Evolutionary conservation across 1,140 invertebrate genomes (phyloP), one percentile per base, ranked within the genome.

Genomic region (Meloidogyne floridensis): DNA sequence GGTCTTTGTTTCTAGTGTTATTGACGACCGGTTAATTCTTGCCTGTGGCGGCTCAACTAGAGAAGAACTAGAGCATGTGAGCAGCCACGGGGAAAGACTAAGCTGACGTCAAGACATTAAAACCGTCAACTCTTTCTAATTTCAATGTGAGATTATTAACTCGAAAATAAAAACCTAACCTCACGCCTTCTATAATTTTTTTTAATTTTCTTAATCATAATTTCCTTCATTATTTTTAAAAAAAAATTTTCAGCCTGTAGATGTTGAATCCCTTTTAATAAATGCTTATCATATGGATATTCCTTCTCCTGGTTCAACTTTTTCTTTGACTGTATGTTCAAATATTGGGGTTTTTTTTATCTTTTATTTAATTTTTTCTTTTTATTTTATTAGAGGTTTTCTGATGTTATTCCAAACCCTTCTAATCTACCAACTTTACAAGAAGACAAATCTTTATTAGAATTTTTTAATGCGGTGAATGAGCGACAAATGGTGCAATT

Each of bases 221-320:
- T 32, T 2, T 32, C 32, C 32, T 2, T 32, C 2, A 32, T 32
- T 32, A 32, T 32, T 32, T 20, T 20, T 20, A 20, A 32, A 32
- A 32, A 32, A 32, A 13, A 43, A n/a, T 80, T 83, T 84, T 32
- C 20, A 82, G 71, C 42, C 75, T 74, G 74, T 43, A 13, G 87
- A 87, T 80, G 54, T 87, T 5, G 87, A 87, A 53, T 75, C 77
- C 1, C 72, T 88, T 47, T 80, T 87, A 53, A 87, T 86, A 5
- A 83, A 81, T 71, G 81, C 87, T 20, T 88, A 88, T 77, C 87
- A 89, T 81, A 87, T 84, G 7, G 87, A 88, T 42, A 86, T 87
- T 69, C 87, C 87, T 18, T 74, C 77, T 20, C 74, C 83, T 51
- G 87, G 88, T 18, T 84, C 86, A 47, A 78, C 51, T 77, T 72